Percentiles rank a stretch among this genome's conserved stretches.
phyloP scores from a whole-genome alignment of 2,888 invertebrate species.

The Drosophila conformis region DNA sequence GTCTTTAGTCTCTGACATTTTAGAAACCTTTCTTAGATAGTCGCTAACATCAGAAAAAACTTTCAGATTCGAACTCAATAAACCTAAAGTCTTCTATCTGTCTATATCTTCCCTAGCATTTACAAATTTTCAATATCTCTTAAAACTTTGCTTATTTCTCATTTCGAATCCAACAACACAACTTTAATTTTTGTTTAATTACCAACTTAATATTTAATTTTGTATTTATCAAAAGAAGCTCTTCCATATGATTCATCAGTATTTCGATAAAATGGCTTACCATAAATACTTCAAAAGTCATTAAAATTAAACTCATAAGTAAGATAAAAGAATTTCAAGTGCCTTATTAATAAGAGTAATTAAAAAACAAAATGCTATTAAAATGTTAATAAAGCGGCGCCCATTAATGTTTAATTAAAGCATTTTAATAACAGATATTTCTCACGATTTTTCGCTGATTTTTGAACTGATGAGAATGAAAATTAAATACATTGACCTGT shows the following conservation, averaged over 20 bases:
- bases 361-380: constrained; percentile 18
- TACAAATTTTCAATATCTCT: background rate
- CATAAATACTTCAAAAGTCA: background rate
- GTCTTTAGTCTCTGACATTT: background rate
- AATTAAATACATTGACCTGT: constrained; percentile 41
- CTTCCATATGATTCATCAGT: background rate
- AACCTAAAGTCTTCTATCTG: too few species aligned
- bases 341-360: constrained; percentile 19
- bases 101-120: background rate
- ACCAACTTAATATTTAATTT: background rate
- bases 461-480: constrained; percentile 21
- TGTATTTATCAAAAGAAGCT: background rate
- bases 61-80: background rate
- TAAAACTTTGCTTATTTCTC: background rate
- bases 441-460: constrained; percentile 28
- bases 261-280: background rate
- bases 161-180: background rate
- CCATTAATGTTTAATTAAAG: constrained; percentile 31
- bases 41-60: background rate
- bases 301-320: constrained; percentile 1
- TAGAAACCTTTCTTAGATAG: background rate
- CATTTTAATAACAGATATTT: constrained; percentile 28
- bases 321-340: constrained; percentile 4
- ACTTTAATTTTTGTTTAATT: background rate
- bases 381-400: constrained; percentile 41